phyloP scores from a whole-genome alignment of 2,113 vertebrate species.

The Ciconia maguari region DNA sequence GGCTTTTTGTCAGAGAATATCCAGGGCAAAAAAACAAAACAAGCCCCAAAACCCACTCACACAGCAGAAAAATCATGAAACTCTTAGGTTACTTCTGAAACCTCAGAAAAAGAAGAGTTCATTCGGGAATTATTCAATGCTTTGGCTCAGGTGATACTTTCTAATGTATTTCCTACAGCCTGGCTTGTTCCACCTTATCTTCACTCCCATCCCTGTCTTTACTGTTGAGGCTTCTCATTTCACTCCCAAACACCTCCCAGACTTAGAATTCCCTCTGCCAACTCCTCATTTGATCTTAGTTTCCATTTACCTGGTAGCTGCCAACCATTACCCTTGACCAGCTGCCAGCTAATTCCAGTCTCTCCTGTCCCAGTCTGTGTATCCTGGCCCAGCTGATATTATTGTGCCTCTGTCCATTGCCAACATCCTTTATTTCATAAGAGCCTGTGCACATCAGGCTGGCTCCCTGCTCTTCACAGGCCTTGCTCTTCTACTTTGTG shows the following conservation, averaged over 20 bases:
- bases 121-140: background rate
- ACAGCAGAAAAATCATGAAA: background rate
- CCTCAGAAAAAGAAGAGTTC: background rate
- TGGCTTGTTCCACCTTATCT: background rate
- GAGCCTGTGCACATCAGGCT: background rate
- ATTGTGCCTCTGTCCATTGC: background rate
- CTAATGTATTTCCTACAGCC: background rate
- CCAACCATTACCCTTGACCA: background rate
- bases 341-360: background rate
- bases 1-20: background rate
- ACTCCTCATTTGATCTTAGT: background rate
- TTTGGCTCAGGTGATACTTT: background rate
- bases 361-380: background rate
- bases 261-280: background rate
- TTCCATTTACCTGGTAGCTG: background rate
- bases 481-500: background rate
- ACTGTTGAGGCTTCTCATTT: background rate
- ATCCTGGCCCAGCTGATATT: background rate
- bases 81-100: background rate
- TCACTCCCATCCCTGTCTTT: background rate
- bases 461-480: background rate
- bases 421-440: background rate
- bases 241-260: background rate
- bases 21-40: rapidly evolving
- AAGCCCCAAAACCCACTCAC: background rate